Base-by-base conservation (phyloP, 1,140 invertebrate genomes). In the Nasonia longicornis region DNA sequence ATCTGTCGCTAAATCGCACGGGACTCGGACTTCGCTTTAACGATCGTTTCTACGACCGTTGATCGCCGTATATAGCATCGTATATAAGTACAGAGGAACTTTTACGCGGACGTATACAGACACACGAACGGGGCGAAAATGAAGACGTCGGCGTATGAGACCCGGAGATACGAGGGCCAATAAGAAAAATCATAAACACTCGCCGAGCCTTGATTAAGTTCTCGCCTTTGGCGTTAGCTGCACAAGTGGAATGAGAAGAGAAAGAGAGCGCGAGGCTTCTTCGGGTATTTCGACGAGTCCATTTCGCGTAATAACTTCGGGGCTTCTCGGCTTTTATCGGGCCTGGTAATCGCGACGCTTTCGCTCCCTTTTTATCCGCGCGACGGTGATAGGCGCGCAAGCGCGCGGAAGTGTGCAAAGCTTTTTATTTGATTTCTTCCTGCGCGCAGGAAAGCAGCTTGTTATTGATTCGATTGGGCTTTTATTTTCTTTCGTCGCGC, bases 131-230 rank as follows among this genome's bases (percentile, higher is more conserved):
- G 82, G 69, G 29, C 22, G 31, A 69, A 70, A 73, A 82, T 76
- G 79, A 81, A 74, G 81, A 75, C 71, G 81, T 77, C 77, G 80
- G 73, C 64, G 67, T 79, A n/a, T 58, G 80, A 82, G 76, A 70
- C 45, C 72, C 77, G 69, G 71, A 86, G 87, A 88, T 89, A 89
- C 83, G 87, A 88, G 84, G 52, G 83, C 85, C 88, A 88, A 89
- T 90, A 90, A 89, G 86, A 90, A 90, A 89, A 90, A 90, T 89
- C 89, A 90, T 90, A 90, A 89, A 90, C 88, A 89, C 88, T 87
- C 87, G 89, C 86, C 87, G 87, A 69, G 70, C 29, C 45, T 89
- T 90, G 89, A 90, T 90, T 90, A 90, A 89, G 87, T 89, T 86
- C 87, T 85, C 84, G 85, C 80, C 84, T 71, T 29, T 69, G 66